Conservation (phyloP, 2,888 invertebrate genomes). For the Eilema depressum region DNA sequence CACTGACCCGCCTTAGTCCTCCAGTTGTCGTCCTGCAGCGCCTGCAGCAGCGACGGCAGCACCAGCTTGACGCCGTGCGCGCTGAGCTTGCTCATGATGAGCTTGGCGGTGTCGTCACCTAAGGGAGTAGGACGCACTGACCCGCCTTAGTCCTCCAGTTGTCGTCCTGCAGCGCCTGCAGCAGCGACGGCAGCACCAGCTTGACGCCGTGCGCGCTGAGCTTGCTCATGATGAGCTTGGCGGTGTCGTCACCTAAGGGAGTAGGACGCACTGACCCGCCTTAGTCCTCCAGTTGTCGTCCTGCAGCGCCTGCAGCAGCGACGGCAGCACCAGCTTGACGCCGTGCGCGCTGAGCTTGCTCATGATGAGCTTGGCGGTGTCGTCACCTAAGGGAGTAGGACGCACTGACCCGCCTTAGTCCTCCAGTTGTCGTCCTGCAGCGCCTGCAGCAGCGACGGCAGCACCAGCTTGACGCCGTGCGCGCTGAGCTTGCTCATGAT, state of each 20-base stretch:
- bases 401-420: slow-evolving; percentile 93
- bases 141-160: slow-evolving; percentile 69
- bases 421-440: slow-evolving; percentile 99
- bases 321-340: slow-evolving; percentile 98
- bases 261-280: too few relatives aligned
- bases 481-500: slow-evolving; percentile 98
- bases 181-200: slow-evolving; percentile 96
- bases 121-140: too few relatives aligned
- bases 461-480: slow-evolving; percentile 98
- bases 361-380: slow-evolving; percentile 95
- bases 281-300: too few relatives aligned
- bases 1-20: too few relatives aligned
- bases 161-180: slow-evolving; percentile 98
- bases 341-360: slow-evolving; percentile 89
- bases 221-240: too few relatives aligned
- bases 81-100: slow-evolving; percentile 89
- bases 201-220: slow-evolving; percentile 98
- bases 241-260: too few relatives aligned
- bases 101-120: too few relatives aligned
- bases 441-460: slow-evolving; percentile 97
- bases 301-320: slow-evolving; percentile 94
- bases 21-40: slow-evolving; percentile 95
- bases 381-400: slow-evolving; percentile 79
- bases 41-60: slow-evolving; percentile 96
- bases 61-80: slow-evolving; percentile 99